phyloP scores from a whole-genome alignment of 2,797 vertebrate genomes.

The Onychomys arenicola region DNA sequence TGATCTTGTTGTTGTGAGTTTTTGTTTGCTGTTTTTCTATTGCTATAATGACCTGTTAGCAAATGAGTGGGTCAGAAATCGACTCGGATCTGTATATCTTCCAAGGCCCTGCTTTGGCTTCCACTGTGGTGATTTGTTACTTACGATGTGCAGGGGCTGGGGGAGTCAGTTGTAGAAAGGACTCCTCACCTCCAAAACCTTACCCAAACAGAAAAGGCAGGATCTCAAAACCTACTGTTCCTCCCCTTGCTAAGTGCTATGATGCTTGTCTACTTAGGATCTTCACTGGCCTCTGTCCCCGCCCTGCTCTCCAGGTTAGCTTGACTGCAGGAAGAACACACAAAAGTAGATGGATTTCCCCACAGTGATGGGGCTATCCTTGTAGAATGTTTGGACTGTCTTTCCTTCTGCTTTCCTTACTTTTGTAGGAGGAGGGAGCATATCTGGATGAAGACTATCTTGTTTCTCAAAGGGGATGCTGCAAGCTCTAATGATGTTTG shows the following conservation, averaged over 20 bases:
- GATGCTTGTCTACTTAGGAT: not conserved
- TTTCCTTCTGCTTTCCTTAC: conserved; percentile 8
- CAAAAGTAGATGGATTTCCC: not conserved
- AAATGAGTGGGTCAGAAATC: not conserved
- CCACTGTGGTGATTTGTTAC: not conserved
- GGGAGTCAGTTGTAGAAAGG: not conserved
- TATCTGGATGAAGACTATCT: conserved; percentile 68
- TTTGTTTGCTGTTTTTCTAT: not conserved
- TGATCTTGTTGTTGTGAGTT: not conserved
- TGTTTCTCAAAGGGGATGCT: conserved; percentile 75
- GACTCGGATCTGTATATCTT: not conserved
- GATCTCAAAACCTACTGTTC: not conserved
- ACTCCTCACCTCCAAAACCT: not conserved
- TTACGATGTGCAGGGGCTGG: not conserved
- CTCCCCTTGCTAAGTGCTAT: not conserved
- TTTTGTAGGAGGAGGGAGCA: conserved; percentile 56
- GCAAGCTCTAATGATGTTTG: conserved; percentile 79
- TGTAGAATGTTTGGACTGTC: not conserved
- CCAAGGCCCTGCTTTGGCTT: not conserved
- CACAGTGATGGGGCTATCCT: not conserved
- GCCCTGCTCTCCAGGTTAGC: not conserved
- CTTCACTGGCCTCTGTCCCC: not conserved
- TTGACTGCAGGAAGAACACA: conserved; percentile 12
- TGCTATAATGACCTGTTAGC: not conserved
- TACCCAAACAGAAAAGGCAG: not conserved